phyloP scores from a whole-genome alignment of 2,888 invertebrate species.

The Emmelina monodactyla region DNA sequence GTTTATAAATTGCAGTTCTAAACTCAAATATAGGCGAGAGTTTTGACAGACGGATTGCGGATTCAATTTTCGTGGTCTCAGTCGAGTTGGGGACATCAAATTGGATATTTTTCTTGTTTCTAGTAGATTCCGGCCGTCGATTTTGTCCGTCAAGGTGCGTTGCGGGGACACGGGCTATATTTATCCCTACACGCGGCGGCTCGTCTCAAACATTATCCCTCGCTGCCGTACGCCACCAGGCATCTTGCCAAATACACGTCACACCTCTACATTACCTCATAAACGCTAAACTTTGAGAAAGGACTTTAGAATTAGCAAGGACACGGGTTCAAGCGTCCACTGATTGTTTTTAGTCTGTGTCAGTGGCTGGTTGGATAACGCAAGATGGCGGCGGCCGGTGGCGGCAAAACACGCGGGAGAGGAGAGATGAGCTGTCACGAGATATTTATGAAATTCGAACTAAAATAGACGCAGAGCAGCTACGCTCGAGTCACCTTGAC shows the following conservation, averaged over 20 bases:
- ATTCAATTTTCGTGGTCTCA: not conserved
- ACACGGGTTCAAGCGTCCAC: slow-evolving; percentile 35
- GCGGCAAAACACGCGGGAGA: slow-evolving; percentile 54
- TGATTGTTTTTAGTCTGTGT: slow-evolving; percentile 21
- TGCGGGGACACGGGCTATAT: slow-evolving; percentile 36
- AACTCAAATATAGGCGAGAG: not conserved
- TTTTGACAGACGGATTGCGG: not conserved
- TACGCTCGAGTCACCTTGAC: slow-evolving; percentile 62
- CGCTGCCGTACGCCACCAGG: slow-evolving; percentile 49
- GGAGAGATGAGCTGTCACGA: slow-evolving; percentile 61
- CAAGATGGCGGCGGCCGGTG: slow-evolving; percentile 46
- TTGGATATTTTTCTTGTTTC: slow-evolving; percentile 2
- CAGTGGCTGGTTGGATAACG: slow-evolving; percentile 26
- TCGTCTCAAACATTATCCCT: slow-evolving; percentile 42
- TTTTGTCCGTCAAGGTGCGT: slow-evolving; percentile 46
- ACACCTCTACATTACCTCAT: slow-evolving; percentile 56
- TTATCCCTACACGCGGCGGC: slow-evolving; percentile 32
- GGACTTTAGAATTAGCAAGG: slow-evolving; percentile 64
- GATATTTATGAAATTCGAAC: slow-evolving; percentile 65
- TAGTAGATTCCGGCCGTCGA: slow-evolving; percentile 20
- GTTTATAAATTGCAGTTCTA: not conserved
- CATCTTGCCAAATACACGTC: slow-evolving; percentile 59
- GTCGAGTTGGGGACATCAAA: not conserved
- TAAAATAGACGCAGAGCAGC: slow-evolving; percentile 60
- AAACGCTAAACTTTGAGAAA: slow-evolving; percentile 57